A percentile compares a stretch with the other conserved stretches of the same genome.
Evolutionary conservation across 2,797 vertebrate genomes (phyloP).

Genomic region (Intellagama lesueurii): DNA sequence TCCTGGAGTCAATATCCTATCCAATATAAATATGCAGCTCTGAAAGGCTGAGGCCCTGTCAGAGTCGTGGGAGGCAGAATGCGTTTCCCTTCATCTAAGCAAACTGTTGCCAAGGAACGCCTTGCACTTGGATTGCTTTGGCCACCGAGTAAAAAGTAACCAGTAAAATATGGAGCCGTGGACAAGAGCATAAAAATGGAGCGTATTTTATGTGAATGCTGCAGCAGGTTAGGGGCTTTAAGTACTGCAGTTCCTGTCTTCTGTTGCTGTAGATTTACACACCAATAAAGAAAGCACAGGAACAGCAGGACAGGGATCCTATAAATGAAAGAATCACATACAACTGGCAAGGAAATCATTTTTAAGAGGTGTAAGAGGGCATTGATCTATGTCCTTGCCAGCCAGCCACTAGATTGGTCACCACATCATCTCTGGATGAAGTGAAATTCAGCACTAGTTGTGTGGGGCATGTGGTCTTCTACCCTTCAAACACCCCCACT

Average conservation of each 20-base stretch:
- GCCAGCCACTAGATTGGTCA: background rate
- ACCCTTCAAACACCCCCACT: background rate
- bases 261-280: constrained; percentile 16
- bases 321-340: constrained; percentile 16
- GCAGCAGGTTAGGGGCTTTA: constrained; percentile 15
- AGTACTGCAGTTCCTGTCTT: constrained; percentile 16
- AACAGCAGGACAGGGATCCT: constrained; percentile 16
- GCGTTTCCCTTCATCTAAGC: constrained; percentile 58
- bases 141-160: constrained; percentile 34
- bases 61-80: constrained; percentile 40
- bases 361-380: constrained; percentile 8
- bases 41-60: constrained; percentile 49
- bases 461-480: background rate
- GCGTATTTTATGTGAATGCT: background rate
- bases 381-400: constrained; percentile 14
- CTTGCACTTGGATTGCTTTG: constrained; percentile 50
- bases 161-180: constrained; percentile 30
- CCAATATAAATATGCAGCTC: constrained; percentile 25
- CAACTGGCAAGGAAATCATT: background rate
- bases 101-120: constrained; percentile 63
- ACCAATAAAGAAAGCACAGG: background rate
- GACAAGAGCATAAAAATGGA: constrained; percentile 30
- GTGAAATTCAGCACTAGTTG: background rate
- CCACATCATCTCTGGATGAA: background rate
- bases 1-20: background rate